Conservation (phyloP, 2,113 vertebrate species). For the Hassar affinis region DNA sequence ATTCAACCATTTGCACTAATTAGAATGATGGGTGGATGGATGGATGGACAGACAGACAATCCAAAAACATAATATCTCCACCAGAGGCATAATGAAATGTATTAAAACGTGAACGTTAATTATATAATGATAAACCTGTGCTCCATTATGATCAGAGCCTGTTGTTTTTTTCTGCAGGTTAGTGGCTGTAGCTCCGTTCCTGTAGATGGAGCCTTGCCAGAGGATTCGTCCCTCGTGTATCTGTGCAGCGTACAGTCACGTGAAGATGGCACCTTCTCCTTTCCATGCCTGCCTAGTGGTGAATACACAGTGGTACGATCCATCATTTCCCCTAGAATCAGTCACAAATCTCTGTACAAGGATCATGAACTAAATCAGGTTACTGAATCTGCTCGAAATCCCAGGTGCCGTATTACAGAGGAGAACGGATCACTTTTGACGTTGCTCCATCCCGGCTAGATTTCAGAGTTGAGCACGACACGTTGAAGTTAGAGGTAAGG, state of each 20-base stretch:
- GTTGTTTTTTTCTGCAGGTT: constrained; percentile 70
- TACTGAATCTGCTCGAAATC: constrained; percentile 16
- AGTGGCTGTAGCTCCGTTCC: constrained; percentile 82
- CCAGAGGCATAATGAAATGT: background rate
- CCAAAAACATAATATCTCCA: background rate
- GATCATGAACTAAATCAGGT: too few species aligned
- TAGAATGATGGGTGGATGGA: background rate
- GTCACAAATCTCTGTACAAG: background rate
- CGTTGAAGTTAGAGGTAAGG: constrained; percentile 86
- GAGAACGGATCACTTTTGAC: constrained; percentile 96
- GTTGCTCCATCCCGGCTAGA: constrained; percentile 90
- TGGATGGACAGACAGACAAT: background rate
- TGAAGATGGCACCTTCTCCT: constrained; percentile 89
- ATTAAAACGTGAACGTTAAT: background rate
- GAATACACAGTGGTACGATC: constrained; percentile 86
- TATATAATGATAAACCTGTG: background rate
- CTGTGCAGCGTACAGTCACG: constrained; percentile 85
- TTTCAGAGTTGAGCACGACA: constrained; percentile 88
- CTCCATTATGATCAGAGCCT: background rate
- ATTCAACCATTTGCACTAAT: background rate
- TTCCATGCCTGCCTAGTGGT: constrained; percentile 87
- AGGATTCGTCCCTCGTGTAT: constrained; percentile 78
- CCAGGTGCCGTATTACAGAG: constrained; percentile 93
- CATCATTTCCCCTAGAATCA: background rate
- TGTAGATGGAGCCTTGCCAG: constrained; percentile 80